These are phyloP conservation scores for Gerris buenoi DNA, from an alignment of 1,140 invertebrate species.

Conservation along the genomic window DNA sequence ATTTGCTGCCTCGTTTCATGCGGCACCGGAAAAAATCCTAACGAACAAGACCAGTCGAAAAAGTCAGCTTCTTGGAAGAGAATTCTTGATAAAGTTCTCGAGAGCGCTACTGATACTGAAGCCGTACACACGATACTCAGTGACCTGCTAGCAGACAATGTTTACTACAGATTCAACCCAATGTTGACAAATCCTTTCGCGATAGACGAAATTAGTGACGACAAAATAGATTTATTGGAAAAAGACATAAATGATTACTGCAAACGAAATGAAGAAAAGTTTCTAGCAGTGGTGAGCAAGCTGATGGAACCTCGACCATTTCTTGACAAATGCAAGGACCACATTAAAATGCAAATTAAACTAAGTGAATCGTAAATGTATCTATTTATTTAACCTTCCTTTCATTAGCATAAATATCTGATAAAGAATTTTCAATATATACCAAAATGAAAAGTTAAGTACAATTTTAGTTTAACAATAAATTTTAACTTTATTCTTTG, in stretches of 20 bases:
- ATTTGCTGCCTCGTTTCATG: constrained; percentile 77
- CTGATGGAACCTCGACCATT: background rate
- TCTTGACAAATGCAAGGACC: too few relatives aligned
- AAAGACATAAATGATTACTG: background rate
- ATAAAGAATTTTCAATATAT: too few relatives aligned
- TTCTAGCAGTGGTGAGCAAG: background rate
- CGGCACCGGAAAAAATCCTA: constrained; percentile 52
- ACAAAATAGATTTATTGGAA: constrained; percentile 30
- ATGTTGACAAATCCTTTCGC: constrained; percentile 65
- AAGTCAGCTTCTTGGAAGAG: constrained; percentile 49
- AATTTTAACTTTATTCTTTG: too few relatives aligned
- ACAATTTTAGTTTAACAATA: too few relatives aligned
- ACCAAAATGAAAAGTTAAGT: too few relatives aligned
- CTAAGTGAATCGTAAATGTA: too few relatives aligned
- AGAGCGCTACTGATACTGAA: constrained; percentile 80
- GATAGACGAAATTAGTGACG: constrained; percentile 65
- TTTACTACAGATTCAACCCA: constrained; percentile 82
- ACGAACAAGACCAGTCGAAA: constrained; percentile 24
- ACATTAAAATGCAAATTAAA: too few relatives aligned
- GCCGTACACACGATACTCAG: constrained; percentile 64
- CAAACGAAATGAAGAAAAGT: background rate
- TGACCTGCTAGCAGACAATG: constrained; percentile 59
- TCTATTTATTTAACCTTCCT: too few relatives aligned
- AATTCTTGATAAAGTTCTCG: constrained; percentile 68
- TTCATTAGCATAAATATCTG: too few relatives aligned